Evolutionary conservation across 2,888 invertebrate species (phyloP), one percentile per base, ranked within the genome.

Genomic region (Sphaerophoria rueppellii): DNA sequence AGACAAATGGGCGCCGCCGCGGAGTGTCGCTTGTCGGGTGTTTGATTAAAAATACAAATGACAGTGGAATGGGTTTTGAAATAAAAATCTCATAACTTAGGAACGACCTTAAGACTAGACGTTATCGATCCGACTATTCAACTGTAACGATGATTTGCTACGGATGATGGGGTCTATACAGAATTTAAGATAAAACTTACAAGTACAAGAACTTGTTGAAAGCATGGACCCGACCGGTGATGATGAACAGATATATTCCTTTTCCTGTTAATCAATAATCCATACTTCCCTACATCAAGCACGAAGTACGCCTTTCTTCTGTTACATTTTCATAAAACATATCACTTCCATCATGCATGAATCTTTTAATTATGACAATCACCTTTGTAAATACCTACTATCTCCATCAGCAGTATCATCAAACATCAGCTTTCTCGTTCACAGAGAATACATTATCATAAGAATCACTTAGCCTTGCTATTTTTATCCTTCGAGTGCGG

Each of bases 1-100:
- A 79, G 82, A 79, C 79, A 79, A 83, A 83, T 79, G 60, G 79
- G 67, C 79, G 82, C 82, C 73, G n/a, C n/a, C 24, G 24, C 24
- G 24, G 24, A 24, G 24, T 24, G 24, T 24, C 24, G 24, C 24
- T 24, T 24, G 1, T 24, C 58, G 34, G 52, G 48, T 37, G 34
- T 14, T 50, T 5, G 35, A 50, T 16, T n/a, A 32, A 57, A 57
- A 57, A 57, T 34, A 4, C 14, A 0, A 9, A 35, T 63, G 12
- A 6, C 67, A 72, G 67, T 11, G 14, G 58, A 9, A 60, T 24
- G 48, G 35, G 46, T 46, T 63, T 69, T 50, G 14, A 50, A 73
- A 52, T 67, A 9, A 54, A 67, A 65, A 43, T 52, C 67, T 82
- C 61, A 43, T 63, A 77, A 60, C 65, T 11, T 40, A 58, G 24